Evolutionary conservation across 2,113 vertebrate genomes (phyloP), one percentile per base, ranked within the genome.

Genomic region (Ochotona princeps): DNA sequence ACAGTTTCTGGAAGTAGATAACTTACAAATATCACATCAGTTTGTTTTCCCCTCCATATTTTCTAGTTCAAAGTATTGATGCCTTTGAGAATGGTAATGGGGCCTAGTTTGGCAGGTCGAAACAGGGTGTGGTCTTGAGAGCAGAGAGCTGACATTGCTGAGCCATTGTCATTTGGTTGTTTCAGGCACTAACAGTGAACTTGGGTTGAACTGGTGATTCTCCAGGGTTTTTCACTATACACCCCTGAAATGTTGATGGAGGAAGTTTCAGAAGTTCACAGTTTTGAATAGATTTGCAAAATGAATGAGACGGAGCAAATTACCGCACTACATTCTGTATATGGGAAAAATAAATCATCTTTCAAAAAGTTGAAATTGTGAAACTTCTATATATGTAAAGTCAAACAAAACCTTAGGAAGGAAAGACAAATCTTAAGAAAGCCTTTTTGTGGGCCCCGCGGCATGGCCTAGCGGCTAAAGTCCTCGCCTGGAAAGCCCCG

Each of bases 41-140:
- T 79, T 87, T 84, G 51, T 5, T 80, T 81, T 83, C 54, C 54
- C 13, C 17, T 89, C 63, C n/a, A 21, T 69, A 83, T 84, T 83
- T 90, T 90, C 28, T 0, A 83, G 18, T 92, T 92, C 23, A 86
- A 74, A 83, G 66, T 90, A 73, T 66, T 61, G 44, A n/a, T 89
- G 35, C 49, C 49, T 66, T 65, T 91, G 81, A 89, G 44, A 95
- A 83, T 21, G 32, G 66, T 78, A 63, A 60, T 14, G 73, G 32
- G 51, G 38, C 66, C 47, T 88, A 38, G 66, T 21, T 32, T 75
- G 51, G 32, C n/a, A 79, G 28, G 51, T 88, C n/a, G 57, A 32
- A 60, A 35, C 18, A 73, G 21, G 30, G 49, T 49, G 44, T 65
- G 28, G 67, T 85, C 7, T 49, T 28, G 54, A 7, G 7, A 51